Evolutionary conservation across 2,797 vertebrate genomes (phyloP), one percentile per base, ranked within the genome.

Genomic region (Sebastes matsubarae): DNA sequence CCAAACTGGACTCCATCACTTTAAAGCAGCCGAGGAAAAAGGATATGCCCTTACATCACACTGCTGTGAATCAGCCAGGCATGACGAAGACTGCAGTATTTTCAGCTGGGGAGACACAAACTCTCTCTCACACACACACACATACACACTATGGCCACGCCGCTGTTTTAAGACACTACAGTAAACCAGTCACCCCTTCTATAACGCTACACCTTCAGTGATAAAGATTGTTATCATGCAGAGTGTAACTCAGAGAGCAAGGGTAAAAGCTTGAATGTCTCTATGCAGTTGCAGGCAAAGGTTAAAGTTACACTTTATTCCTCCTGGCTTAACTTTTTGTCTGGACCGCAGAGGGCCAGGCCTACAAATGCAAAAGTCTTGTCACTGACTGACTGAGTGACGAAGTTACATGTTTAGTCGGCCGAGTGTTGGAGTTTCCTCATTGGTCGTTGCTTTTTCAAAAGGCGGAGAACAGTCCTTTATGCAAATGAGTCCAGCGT

Each of bases 11-110:
- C 73, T 76, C 73, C 81, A 74, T 80, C 81, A 73, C 84, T 91
- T 82, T 79, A 82, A 84, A 83, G 85, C 74, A 80, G 79, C 72
- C 5, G 4, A 75, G 36, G 14, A 42, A 79, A 82, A 82, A 85
- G 36, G 25, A 70, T 3, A 64, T 60, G 42, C 32, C 85, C 68
- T 90, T 88, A 92, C 84, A 89, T 92, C 89, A 92, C 68, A 32
- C 81, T 84, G 88, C 90, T 84, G 86, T 38, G 72, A 91, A 77
- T 7, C 78, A 79, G 81, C 42, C 81, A 75, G 82, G 87, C 92
- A 75, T 89, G 91, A 91, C 83, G 60, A 89, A 70, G 87, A 91
- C 92, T 92, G 92, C 92, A 88, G 91, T 73, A 89, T 83, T 91
- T 90, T 89, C 69, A 75, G 86, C 70, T 27, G 30, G 70, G 68